Base-by-base conservation (phyloP, 2,113 vertebrate genomes). In the Salminus brasiliensis region DNA sequence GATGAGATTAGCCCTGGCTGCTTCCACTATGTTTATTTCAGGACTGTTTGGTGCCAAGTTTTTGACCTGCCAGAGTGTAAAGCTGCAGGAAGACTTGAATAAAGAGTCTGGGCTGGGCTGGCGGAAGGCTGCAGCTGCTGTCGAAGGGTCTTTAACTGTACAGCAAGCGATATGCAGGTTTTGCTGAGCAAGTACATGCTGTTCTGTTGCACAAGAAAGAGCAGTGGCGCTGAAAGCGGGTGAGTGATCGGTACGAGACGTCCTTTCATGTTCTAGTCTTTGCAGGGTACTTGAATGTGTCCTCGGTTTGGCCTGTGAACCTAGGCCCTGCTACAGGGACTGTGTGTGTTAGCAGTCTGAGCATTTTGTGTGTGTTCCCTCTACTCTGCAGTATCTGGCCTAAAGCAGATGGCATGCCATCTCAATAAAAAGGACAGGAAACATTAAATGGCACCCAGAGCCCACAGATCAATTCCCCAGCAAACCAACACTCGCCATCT, bases 361-460 rank as follows among this genome's bases (percentile, higher is more conserved):
- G 49, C 69, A 25, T 79, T 71, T 52, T 21, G 10, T 74, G 25
- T 25, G 55, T 60, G 59, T 43, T 23, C 65, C 57, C 60, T 72
- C 12, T n/a, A 10, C 8, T 21, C 8, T 72, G 30, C 23, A 43
- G 32, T 29, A 8, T 53, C 21, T 27, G 18, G 21, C 53, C 15
- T 65, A 76, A 74, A 79, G 59, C 67, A 65, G 69, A 75, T 59
- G 52, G 66, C 65, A 32, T 77, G 63, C 53, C 47, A 82, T 80
- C 47, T 36, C 39, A 52, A 80, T 78, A 53, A 74, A 57, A 78
- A 69, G 43, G 32, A 16, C 5, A 53, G 11, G 5, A 74, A 73
- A 74, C 30, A 12, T 66, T 36, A 62, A 73, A 59, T 52, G 21
- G 52, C 29, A 30, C 29, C 25, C 27, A 32, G 21, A 77, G 74